These are phyloP conservation scores for Megathymus violae DNA, from an alignment of 1,140 invertebrate genomes.

Conservation along the genomic window DNA sequence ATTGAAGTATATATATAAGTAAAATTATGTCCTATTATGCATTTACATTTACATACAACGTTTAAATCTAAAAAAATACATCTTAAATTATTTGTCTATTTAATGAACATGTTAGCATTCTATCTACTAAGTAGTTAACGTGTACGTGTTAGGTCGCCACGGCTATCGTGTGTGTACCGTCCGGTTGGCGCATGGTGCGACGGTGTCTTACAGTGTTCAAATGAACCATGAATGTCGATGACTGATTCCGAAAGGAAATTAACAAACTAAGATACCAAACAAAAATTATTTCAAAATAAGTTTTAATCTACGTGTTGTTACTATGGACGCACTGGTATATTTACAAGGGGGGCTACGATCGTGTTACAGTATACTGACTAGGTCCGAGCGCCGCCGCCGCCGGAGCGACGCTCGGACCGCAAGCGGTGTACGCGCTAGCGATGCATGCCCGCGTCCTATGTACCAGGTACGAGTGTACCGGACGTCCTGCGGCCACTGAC, in stretches of 20 bases:
- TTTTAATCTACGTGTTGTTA: slow-evolving; percentile 23
- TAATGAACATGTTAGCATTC: not conserved
- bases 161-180: too few species aligned
- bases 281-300: slow-evolving; percentile 33
- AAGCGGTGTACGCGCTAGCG: slow-evolving; percentile 52
- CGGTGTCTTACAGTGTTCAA: slow-evolving; percentile 9
- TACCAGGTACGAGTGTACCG: too few species aligned
- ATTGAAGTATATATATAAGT: not conserved
- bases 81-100: not conserved
- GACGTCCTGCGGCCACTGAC: slow-evolving; percentile 33
- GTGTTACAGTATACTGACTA: slow-evolving; percentile 42
- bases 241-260: slow-evolving; percentile 41
- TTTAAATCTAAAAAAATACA: not conserved
- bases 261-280: slow-evolving; percentile 46
- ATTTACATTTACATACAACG: not conserved
- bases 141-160: not conserved
- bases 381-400: too few species aligned
- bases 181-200: not conserved
- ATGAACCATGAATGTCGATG: slow-evolving; percentile 43
- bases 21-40: not conserved
- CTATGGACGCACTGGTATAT: slow-evolving; percentile 32
- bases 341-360: slow-evolving; percentile 32
- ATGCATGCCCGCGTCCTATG: slow-evolving; percentile 47
- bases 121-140: too few species aligned
- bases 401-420: slow-evolving; percentile 37